Base-by-base conservation (phyloP, 2,888 invertebrate species). In the Drosophila paracracens region DNA sequence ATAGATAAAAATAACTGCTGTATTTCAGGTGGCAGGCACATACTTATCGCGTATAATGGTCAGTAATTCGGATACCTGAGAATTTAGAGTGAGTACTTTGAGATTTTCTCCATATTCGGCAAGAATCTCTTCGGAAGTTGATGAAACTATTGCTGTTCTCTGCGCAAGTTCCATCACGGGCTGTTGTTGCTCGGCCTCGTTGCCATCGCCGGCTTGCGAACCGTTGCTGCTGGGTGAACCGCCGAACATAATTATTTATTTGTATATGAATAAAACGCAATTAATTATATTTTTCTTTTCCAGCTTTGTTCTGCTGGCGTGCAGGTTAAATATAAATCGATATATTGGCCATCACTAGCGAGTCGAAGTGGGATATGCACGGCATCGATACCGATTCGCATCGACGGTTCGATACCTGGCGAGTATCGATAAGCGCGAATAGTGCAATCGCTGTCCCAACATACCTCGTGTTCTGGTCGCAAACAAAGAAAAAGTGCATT, bases 41-140 rank as follows among this genome's bases (percentile, higher is more conserved):
- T 94, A 97, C 97, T 96, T 97, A 94, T 98, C 98, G 36, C 98
- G 94, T 58, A 98, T 94, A 86, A 98, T 98, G 10, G 97, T 97
- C 92, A 97, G 96, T 62, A 98, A 93, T 92, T 98, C 98, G 18
- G 88, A 79, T 16, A 93, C 92, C 81, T 93, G 93, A 4, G 92
- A 88, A 65, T 93, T 93, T 31, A 91, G 83, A 35, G 91, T 84
- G 2, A 93, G 76, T 16, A 93, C 75, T 80, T 93, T 93, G 1
- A 93, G 75, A 77, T 93, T 93, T 25, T 86, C 80, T 3, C 93
- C 93, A 76, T 92, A 93, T 68, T 93, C 91, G 33, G 75, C 81
- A 7, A 83, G 66, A 38, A 92, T 87, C 63, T 91, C 88, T n/a
- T 81, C 85, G 1, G 70, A 52, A 11, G 76, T 90, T 40, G 63